These are phyloP conservation scores for Helicoverpa assulta DNA, from an alignment of 2,888 invertebrate species.

Conservation along the genomic window DNA sequence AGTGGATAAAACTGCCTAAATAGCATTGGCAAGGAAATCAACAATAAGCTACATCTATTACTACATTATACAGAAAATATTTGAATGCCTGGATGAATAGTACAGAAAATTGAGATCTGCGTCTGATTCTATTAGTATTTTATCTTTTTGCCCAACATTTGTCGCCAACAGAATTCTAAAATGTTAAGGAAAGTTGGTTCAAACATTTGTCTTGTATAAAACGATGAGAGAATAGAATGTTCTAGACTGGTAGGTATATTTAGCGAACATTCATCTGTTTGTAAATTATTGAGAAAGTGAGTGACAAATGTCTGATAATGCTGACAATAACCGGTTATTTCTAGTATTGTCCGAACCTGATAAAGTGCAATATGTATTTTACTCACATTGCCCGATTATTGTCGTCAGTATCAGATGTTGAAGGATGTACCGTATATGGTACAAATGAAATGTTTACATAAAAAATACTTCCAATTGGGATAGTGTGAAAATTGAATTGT, in stretches of 20 bases:
- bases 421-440: conserved; percentile 5
- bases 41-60: too few species aligned
- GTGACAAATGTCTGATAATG: not conserved
- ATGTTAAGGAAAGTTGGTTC: conserved; percentile 12
- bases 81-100: too few species aligned
- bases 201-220: conserved; percentile 17
- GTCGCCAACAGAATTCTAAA: conserved; percentile 24
- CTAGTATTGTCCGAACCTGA: not conserved
- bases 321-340: conserved; percentile 6
- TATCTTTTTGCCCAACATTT: conserved; percentile 18
- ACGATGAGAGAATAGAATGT: conserved; percentile 24
- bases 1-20: too few species aligned
- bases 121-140: too few species aligned
- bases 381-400: conserved; percentile 13
- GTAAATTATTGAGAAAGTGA: conserved; percentile 9
- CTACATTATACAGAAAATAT: too few species aligned
- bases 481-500: conserved; percentile 11
- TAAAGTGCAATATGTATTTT: not conserved
- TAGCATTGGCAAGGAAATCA: too few species aligned
- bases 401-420: not conserved
- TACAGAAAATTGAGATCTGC: too few species aligned
- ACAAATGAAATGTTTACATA: conserved; percentile 17
- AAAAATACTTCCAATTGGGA: conserved; percentile 15
- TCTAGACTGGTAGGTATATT: conserved; percentile 53
- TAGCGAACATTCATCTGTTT: conserved; percentile 42